These are phyloP conservation scores for Drepanosiphum platanoidis DNA, from an alignment of 2,888 invertebrate genomes.

Conservation along the genomic window DNA sequence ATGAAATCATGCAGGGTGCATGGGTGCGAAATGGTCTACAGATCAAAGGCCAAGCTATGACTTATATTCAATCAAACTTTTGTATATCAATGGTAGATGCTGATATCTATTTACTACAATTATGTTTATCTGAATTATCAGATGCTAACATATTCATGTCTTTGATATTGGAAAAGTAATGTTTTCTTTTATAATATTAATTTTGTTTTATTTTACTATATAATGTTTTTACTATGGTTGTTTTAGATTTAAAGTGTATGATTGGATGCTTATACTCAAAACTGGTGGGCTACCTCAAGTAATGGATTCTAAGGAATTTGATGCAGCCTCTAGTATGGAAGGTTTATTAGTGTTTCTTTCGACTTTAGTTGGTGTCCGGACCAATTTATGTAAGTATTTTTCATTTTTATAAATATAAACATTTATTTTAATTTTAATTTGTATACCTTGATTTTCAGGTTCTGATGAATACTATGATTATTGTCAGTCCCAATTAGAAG, in stretches of 20 bases:
- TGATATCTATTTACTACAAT: constrained; percentile 93
- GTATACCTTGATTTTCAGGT: constrained; percentile 43
- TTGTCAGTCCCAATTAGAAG: constrained; percentile 79
- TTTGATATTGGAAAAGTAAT: constrained; percentile 86
- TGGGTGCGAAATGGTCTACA: constrained; percentile 96
- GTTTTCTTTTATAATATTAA: not conserved
- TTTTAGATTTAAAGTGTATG: constrained; percentile 34
- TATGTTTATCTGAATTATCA: constrained; percentile 88
- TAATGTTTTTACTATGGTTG: not conserved
- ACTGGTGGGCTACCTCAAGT: constrained; percentile 19
- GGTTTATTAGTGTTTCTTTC: constrained; percentile 91
- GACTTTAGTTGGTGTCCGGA: constrained; percentile 86
- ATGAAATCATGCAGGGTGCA: constrained; percentile 88
- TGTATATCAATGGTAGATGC: constrained; percentile 99
- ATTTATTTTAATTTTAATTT: not conserved
- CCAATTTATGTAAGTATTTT: constrained; percentile 78
- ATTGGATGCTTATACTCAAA: constrained; percentile 7
- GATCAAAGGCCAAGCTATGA: constrained; percentile 99
- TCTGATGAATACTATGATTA: constrained; percentile 59
- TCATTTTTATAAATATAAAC: not conserved
- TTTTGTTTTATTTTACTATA: not conserved
- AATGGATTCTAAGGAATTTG: constrained; percentile 15
- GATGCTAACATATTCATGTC: constrained; percentile 82
- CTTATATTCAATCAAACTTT: constrained; percentile 98
- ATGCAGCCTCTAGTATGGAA: constrained; percentile 88